Evolutionary conservation across 1,140 invertebrate genomes (phyloP).

Genomic region (Atta colombica): DNA sequence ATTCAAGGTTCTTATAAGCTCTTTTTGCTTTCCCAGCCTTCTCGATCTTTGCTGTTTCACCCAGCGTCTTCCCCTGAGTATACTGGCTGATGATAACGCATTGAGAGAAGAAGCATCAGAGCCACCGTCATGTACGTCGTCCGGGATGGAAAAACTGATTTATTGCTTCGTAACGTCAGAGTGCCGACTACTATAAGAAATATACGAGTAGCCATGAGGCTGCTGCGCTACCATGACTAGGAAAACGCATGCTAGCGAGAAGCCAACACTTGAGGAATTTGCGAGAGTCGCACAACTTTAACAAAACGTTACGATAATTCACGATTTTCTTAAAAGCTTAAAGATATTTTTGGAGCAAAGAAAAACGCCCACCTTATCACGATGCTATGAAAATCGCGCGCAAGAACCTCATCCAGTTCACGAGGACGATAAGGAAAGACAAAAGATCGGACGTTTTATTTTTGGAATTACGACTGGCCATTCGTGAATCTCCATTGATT

Average conservation of each 20-base stretch:
- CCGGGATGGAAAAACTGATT: slow-evolving; percentile 76
- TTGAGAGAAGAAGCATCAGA: slow-evolving; percentile 69
- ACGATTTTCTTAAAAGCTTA: neutral
- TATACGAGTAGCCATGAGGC: slow-evolving; percentile 61
- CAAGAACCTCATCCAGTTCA: neutral
- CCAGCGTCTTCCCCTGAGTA: slow-evolving; percentile 40
- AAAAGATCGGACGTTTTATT: slow-evolving; percentile 36
- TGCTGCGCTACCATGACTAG: neutral
- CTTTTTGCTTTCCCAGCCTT: neutral
- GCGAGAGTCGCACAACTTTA: slow-evolving; percentile 36
- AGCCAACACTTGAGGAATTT: slow-evolving; percentile 28
- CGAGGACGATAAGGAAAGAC: neutral
- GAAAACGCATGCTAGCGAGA: slow-evolving; percentile 40
- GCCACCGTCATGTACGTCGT: slow-evolving; percentile 64
- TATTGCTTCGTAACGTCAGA: slow-evolving; percentile 68
- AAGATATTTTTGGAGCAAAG: neutral
- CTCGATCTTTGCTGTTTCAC: slow-evolving; percentile 45
- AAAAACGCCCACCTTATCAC: neutral
- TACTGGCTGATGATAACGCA: slow-evolving; percentile 67
- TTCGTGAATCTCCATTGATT: slow-evolving; percentile 70
- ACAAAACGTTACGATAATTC: neutral
- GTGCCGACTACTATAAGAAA: slow-evolving; percentile 59
- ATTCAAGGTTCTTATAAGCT: slow-evolving; percentile 50
- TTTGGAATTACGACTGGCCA: slow-evolving; percentile 34
- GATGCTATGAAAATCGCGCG: neutral